Evolutionary conservation across 2,113 vertebrate genomes (phyloP).

Genomic region (Rhabdomys dilectus): DNA sequence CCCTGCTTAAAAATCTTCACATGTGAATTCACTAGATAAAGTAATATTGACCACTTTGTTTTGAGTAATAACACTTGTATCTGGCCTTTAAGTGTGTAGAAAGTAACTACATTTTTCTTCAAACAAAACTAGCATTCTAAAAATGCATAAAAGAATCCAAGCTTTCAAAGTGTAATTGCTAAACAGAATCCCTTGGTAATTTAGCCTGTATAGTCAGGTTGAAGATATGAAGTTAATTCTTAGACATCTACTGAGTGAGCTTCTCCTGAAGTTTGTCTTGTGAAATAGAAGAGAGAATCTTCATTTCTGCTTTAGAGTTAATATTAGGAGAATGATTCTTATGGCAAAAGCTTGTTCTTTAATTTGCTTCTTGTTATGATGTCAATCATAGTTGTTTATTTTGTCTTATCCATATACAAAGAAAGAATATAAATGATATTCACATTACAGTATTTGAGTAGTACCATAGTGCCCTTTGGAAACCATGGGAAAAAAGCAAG

Average conservation of each 20-base stretch:
- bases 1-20: neutral
- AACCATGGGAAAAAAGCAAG: neutral
- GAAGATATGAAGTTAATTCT: neutral
- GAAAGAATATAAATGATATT: neutral
- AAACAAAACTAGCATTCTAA: conserved; percentile 15
- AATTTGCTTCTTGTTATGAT: neutral
- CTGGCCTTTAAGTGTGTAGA: neutral
- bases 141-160: neutral
- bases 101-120: neutral
- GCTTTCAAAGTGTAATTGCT: conserved; percentile 17
- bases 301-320: neutral
- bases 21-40: neutral
- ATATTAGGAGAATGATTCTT: neutral
- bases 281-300: neutral
- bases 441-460: neutral
- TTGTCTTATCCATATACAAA: too few species aligned
- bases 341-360: neutral
- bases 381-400: neutral
- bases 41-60: neutral
- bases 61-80: neutral
- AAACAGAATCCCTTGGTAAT: neutral
- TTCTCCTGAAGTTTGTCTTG: neutral
- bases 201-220: neutral
- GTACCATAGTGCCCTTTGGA: neutral
- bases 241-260: neutral